phyloP scores from a whole-genome alignment of 2,113 vertebrate genomes.

The Alethe diademata region DNA sequence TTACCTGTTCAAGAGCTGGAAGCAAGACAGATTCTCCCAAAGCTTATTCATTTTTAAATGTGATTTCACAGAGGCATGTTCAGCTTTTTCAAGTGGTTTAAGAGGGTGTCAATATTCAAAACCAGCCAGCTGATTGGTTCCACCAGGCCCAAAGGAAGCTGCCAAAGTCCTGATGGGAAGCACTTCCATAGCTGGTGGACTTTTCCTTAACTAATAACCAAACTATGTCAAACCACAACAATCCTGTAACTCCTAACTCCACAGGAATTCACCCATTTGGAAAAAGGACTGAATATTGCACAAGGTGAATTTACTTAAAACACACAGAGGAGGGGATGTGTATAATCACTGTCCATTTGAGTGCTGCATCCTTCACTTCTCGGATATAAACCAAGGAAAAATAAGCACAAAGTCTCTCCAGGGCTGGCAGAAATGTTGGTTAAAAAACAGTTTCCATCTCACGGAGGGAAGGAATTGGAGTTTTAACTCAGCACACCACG shows the following conservation, averaged over 20 bases:
- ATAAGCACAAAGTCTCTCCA: neutral
- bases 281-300: neutral
- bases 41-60: too few species aligned
- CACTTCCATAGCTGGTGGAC: neutral
- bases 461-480: neutral
- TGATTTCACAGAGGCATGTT: too few species aligned
- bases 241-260: neutral
- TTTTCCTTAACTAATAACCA: neutral
- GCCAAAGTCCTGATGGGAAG: neutral
- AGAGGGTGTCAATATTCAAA: too few species aligned
- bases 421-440: too few species aligned
- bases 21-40: too few species aligned
- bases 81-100: too few species aligned
- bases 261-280: neutral
- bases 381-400: neutral
- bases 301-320: neutral
- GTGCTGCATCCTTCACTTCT: neutral
- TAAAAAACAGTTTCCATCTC: neutral
- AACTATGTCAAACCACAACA: neutral
- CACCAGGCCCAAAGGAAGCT: too few species aligned
- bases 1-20: too few species aligned
- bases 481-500: neutral
- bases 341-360: fast-evolving
- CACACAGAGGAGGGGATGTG: neutral
- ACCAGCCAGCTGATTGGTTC: too few species aligned